These are phyloP conservation scores for Ictidomys tridecemlineatus DNA, from an alignment of 2,113 vertebrate species.

Conservation along the genomic window DNA sequence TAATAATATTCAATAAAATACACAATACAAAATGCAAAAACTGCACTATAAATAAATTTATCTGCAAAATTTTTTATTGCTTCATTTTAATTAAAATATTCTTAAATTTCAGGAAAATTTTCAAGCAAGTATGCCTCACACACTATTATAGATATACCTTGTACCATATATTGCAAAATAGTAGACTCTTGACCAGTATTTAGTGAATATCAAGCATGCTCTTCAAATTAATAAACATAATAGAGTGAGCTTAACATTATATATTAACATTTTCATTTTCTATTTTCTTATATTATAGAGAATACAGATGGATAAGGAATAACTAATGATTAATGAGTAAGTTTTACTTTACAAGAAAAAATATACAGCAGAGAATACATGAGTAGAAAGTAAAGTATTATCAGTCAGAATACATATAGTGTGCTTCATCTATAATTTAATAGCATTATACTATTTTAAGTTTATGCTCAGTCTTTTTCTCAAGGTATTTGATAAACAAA, in stretches of 20 bases:
- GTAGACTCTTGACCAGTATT: neutral
- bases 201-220: neutral
- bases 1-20: too few relatives aligned
- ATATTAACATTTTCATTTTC: neutral
- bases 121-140: neutral
- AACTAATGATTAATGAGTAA: neutral
- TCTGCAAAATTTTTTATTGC: neutral
- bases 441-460: neutral
- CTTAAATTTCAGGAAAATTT: neutral
- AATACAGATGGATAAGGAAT: neutral
- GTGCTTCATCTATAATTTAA: neutral
- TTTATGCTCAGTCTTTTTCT: constrained; percentile 23
- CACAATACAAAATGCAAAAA: neutral
- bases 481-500: constrained; percentile 9
- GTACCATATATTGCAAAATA: neutral
- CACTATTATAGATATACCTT: neutral
- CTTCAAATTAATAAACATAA: neutral
- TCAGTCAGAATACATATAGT: neutral
- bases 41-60: constrained; percentile 9
- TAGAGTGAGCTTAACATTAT: constrained; percentile 26
- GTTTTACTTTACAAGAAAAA: constrained; percentile 34
- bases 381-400: neutral
- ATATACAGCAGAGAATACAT: neutral
- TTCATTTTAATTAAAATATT: constrained; percentile 39
- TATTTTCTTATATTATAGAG: constrained; percentile 36